Evolutionary conservation across 1,140 invertebrate species (phyloP).

Genomic region (Platorchestia sp.): DNA sequence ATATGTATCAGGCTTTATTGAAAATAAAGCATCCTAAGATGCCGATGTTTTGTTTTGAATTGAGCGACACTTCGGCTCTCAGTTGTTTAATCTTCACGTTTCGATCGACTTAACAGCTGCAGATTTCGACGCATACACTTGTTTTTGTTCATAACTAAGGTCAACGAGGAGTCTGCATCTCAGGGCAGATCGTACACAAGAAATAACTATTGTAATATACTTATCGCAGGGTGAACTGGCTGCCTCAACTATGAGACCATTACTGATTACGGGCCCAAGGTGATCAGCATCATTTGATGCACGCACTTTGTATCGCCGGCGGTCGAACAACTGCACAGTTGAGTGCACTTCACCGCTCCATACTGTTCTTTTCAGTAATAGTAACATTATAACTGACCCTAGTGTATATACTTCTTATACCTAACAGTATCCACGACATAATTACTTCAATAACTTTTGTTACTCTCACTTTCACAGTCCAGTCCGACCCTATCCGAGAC

Average conservation of each 20-base stretch:
- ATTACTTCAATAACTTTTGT: too few relatives aligned
- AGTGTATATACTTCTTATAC: too few relatives aligned
- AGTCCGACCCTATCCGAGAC: too few relatives aligned
- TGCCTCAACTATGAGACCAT: background rate
- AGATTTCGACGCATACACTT: background rate
- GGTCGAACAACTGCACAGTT: background rate
- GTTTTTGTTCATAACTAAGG: background rate
- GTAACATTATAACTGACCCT: background rate
- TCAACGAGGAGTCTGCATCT: background rate
- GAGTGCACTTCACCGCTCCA: background rate
- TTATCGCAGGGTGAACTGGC: background rate
- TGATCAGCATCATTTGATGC: background rate
- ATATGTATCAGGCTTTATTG: too few relatives aligned
- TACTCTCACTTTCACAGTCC: too few relatives aligned
- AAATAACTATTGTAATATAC: too few relatives aligned
- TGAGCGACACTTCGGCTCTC: background rate
- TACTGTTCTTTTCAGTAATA: background rate
- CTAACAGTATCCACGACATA: too few relatives aligned
- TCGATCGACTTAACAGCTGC: background rate
- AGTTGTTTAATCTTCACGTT: background rate
- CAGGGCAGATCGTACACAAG: background rate
- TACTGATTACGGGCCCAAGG: background rate
- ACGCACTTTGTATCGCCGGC: background rate
- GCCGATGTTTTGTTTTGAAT: too few relatives aligned
- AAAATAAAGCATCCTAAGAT: too few relatives aligned